These are phyloP conservation scores for Gorilla gorilla DNA, from an alignment of 2,113 vertebrate genomes.

Conservation along the genomic window DNA sequence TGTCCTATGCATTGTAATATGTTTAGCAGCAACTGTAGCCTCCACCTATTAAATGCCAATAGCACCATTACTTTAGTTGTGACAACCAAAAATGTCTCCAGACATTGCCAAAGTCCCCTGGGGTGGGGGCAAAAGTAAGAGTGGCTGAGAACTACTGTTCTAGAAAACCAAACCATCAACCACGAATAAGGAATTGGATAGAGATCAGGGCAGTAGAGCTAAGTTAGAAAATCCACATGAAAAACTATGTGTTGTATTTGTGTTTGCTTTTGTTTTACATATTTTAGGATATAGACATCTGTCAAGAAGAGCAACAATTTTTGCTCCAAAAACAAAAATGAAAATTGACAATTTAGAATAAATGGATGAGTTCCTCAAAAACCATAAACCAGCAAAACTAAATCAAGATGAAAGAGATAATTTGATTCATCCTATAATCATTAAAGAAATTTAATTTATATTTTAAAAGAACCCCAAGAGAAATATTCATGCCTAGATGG, in stretches of 20 bases:
- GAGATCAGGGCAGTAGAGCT: background rate
- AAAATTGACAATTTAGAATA: slow-evolving; percentile 1
- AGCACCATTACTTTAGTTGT: background rate
- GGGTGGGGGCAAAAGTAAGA: background rate
- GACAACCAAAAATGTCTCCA: background rate
- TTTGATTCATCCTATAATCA: background rate
- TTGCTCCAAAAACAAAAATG: background rate
- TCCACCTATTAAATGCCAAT: background rate
- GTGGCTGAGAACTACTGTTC: background rate
- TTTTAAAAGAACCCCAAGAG: background rate
- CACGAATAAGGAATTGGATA: background rate
- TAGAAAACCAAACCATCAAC: background rate
- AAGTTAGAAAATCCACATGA: background rate
- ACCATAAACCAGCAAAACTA: background rate
- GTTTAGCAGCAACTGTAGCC: background rate
- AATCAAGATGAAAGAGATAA: background rate
- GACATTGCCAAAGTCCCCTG: background rate
- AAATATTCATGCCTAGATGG: background rate
- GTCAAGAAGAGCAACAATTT: background rate
- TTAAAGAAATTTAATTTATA: background rate
- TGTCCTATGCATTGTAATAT: background rate
- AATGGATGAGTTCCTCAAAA: background rate
- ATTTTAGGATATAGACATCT: background rate
- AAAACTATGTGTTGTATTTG: background rate
- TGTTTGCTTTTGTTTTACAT: background rate